These are phyloP conservation scores for Arctocebus calabarensis DNA, from an alignment of 2,797 vertebrate species.

Conservation along the genomic window DNA sequence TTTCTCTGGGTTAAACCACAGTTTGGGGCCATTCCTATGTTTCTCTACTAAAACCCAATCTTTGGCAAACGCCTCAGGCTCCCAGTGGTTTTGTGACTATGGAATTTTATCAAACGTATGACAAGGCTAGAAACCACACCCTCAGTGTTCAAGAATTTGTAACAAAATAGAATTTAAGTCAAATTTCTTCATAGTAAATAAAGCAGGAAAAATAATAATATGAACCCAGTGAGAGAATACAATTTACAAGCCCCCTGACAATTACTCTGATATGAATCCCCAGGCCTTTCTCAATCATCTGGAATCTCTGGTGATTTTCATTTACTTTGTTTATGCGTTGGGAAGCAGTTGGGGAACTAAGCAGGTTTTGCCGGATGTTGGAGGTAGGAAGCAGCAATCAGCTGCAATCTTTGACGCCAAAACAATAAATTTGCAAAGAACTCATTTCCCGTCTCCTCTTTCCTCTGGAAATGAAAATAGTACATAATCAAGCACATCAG, in stretches of 20 bases:
- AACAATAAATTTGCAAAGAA: conserved; percentile 58
- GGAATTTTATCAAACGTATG: conserved; percentile 37
- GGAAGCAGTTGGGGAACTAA: conserved; percentile 36
- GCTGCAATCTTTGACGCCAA: not conserved
- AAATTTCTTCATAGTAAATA: conserved; percentile 13
- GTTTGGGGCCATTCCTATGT: not conserved
- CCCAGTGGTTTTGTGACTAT: not conserved
- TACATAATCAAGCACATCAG: not conserved
- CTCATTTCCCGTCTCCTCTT: not conserved
- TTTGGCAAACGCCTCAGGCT: conserved; percentile 1
- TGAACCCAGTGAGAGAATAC: conserved; percentile 18
- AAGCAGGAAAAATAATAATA: conserved; percentile 17
- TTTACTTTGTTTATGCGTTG: conserved; percentile 61
- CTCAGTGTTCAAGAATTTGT: conserved; percentile 13
- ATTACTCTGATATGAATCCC: not conserved
- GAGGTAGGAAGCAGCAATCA: not conserved
- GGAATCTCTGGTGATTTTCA: conserved; percentile 42
- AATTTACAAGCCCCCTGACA: conserved; percentile 29
- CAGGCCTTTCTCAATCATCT: conserved; percentile 29
- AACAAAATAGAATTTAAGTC: conserved; percentile 48
- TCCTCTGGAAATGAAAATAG: conserved; percentile 47
- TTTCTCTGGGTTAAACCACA: conserved; percentile 31
- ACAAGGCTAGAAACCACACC: conserved; percentile 20
- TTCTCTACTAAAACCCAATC: conserved; percentile 18
- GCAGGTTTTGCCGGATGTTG: not conserved